A percentile compares a stretch with the other conserved stretches of the same genome.
These are phyloP conservation scores for Megalurothrips usitatus DNA, from an alignment of 2,888 invertebrate genomes.

Conservation along the genomic window DNA sequence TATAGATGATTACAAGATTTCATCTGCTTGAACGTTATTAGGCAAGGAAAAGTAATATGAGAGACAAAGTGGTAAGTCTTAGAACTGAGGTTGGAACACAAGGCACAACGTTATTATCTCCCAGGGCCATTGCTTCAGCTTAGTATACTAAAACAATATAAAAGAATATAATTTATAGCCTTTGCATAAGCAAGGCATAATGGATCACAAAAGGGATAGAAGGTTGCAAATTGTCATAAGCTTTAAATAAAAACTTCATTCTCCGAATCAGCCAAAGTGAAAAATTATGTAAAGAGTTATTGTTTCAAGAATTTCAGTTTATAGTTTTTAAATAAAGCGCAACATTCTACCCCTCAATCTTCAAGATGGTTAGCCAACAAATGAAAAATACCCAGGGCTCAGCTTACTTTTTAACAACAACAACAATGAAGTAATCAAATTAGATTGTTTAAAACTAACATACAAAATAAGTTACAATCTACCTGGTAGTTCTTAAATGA, in stretches of 20 bases:
- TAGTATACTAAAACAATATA: not conserved
- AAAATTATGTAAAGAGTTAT: not conserved
- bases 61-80: not conserved
- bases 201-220: slow-evolving; percentile 25
- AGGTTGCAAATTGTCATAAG: not conserved
- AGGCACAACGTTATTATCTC: not conserved
- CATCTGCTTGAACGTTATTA: no score
- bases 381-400: no score
- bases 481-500: not conserved
- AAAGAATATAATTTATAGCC: not conserved
- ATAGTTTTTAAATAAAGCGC: not conserved
- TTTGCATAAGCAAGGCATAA: not conserved
- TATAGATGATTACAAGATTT: no score
- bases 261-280: not conserved
- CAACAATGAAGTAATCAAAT: no score
- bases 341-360: slow-evolving; percentile 14
- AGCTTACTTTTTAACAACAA: no score
- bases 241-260: not conserved
- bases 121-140: not conserved
- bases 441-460: no score
- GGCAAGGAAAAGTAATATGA: not conserved
- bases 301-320: not conserved
- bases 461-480: not conserved
- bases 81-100: not conserved
- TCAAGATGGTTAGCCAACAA: no score